phyloP scores from a whole-genome alignment of 1,140 invertebrate species.

The Carcinoscorpius rotundicauda region DNA sequence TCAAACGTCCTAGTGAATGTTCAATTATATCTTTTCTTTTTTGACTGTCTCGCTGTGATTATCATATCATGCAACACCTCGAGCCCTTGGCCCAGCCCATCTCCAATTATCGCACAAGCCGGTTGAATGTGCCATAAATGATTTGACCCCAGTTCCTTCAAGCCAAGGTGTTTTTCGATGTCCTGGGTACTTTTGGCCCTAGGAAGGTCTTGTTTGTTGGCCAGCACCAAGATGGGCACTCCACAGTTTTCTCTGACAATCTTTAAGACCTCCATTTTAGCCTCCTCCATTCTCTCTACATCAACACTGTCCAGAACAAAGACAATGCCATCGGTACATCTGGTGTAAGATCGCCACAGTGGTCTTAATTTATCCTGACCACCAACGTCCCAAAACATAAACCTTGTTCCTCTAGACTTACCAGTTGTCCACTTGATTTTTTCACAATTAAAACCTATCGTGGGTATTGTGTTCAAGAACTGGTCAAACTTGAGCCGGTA shows the following conservation, averaged over 20 bases:
- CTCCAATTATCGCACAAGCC: conserved; percentile 90
- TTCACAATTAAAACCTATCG: conserved; percentile 97
- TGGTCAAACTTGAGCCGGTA: conserved; percentile 95
- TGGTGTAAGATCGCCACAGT: conserved; percentile 81
- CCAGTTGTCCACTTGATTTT: conserved; percentile 58
- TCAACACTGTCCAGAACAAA: conserved; percentile 86
- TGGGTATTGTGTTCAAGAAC: conserved; percentile 92
- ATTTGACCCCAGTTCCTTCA: conserved; percentile 57
- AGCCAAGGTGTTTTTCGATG: conserved; percentile 68
- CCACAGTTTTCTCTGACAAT: conserved; percentile 78
- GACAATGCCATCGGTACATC: conserved; percentile 83
- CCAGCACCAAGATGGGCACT: conserved; percentile 77
- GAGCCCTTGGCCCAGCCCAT: conserved; percentile 86
- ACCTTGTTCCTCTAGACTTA: conserved; percentile 46
- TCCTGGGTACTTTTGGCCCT: conserved; percentile 73
- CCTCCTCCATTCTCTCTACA: conserved; percentile 80
- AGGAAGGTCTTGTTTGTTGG: conserved; percentile 88
- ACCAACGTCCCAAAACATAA: conserved; percentile 78
- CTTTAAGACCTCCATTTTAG: conserved; percentile 80
- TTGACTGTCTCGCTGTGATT: conserved; percentile 62
- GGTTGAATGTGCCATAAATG: conserved; percentile 80
- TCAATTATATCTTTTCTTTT: conserved; percentile 22
- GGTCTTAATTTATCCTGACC: conserved; percentile 87
- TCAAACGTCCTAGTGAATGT: too few relatives aligned
- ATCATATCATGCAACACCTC: conserved; percentile 91